A percentile compares a stretch with the other conserved stretches of the same genome.
Evolutionary conservation across 2,888 invertebrate species (phyloP).

Genomic region (Xanthia togata): DNA sequence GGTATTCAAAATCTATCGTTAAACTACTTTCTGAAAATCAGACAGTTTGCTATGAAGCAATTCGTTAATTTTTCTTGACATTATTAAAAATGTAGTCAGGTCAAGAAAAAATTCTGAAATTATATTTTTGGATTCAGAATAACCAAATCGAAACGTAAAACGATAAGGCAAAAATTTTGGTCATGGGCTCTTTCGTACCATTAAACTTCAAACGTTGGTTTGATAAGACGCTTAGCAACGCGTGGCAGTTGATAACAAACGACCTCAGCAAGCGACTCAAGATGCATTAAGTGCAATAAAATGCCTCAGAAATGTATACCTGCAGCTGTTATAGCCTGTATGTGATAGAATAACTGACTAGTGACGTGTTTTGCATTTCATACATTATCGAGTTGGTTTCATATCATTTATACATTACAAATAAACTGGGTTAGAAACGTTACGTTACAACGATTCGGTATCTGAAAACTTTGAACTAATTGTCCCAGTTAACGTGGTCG

Average conservation of each 20-base stretch:
- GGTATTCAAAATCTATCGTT: neutral
- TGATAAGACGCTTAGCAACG: slow-evolving; percentile 25
- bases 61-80: neutral
- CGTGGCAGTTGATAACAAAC: neutral
- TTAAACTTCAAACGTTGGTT: neutral
- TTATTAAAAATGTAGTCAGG: neutral
- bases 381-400: neutral
- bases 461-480: neutral
- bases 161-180: neutral
- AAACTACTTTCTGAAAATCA: neutral
- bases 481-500: too few species aligned
- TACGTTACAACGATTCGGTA: neutral
- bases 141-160: neutral
- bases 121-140: neutral
- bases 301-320: neutral
- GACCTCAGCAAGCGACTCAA: neutral
- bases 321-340: too few species aligned
- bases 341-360: neutral
- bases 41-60: neutral
- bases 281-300: neutral
- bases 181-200: neutral
- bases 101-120: neutral
- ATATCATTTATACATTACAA: neutral
- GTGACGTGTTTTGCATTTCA: neutral
- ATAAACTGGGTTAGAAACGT: neutral